Conservation (phyloP, 1,140 invertebrate genomes). For the Planococcus citri region DNA sequence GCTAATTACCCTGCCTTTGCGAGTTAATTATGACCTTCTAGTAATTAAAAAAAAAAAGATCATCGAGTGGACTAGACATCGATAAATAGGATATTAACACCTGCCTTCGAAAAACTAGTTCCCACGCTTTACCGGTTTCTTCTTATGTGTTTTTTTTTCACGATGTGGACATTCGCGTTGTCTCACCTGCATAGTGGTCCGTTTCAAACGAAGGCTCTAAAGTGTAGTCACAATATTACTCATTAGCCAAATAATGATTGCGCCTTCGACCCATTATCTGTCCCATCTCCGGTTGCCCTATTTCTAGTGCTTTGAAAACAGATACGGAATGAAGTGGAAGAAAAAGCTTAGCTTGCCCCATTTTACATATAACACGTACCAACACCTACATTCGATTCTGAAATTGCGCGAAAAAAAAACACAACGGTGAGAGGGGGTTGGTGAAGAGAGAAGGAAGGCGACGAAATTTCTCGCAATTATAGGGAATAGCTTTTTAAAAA, state of each 20-base stretch:
- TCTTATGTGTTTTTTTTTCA: background rate
- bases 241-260: background rate
- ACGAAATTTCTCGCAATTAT: background rate
- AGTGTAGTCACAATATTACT: conserved; percentile 7
- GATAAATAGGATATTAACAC: background rate
- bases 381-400: no score
- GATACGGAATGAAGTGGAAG: no score
- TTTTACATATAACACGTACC: no score
- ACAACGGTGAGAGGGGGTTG: no score
- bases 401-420: no score
- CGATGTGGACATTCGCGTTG: background rate
- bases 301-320: background rate
- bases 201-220: background rate
- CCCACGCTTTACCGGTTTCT: conserved; percentile 18
- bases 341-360: background rate
- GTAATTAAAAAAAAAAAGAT: background rate
- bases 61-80: conserved; percentile 4
- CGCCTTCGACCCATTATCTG: background rate
- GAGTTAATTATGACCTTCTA: background rate
- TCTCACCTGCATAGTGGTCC: background rate
- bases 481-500: background rate
- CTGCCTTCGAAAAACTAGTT: conserved; percentile 8
- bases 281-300: background rate
- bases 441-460: no score
- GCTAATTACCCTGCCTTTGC: background rate